phyloP scores from a whole-genome alignment of 1,140 invertebrate genomes.

The Lepeophtheirus salmonis region DNA sequence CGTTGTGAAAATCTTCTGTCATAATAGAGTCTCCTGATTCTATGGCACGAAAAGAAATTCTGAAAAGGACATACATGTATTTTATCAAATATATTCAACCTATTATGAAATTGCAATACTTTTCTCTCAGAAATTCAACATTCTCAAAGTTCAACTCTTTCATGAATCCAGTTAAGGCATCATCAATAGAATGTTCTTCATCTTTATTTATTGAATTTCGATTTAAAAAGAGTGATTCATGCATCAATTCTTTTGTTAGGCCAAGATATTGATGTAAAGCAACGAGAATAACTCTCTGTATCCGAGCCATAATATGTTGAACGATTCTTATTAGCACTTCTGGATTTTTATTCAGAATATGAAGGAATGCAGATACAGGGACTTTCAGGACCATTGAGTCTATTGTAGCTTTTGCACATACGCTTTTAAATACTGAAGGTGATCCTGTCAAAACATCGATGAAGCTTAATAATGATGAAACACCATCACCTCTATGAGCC shows the following conservation, averaged over 20 bases:
- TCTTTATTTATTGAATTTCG: not conserved
- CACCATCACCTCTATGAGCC: conserved; percentile 52
- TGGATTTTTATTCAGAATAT: conserved; percentile 50
- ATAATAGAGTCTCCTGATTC: conserved; percentile 5
- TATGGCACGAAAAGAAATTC: not conserved
- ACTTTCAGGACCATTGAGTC: conserved; percentile 63
- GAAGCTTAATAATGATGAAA: conserved; percentile 87
- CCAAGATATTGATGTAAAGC: conserved; percentile 91
- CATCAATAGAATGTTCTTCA: not conserved
- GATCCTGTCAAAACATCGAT: conserved; percentile 47
- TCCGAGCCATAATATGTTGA: conserved; percentile 90
- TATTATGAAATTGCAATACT: not conserved
- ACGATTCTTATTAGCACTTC: conserved; percentile 88
- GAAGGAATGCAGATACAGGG: conserved; percentile 7
- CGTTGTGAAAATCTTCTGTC: conserved; percentile 16
- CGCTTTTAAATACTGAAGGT: conserved; percentile 81
- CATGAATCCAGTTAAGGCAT: not conserved
- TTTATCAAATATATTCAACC: not conserved
- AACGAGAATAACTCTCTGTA: conserved; percentile 92
- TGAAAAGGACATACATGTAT: not conserved
- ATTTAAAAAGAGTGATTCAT: not conserved
- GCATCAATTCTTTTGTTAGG: conserved; percentile 24
- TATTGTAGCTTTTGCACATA: conserved; percentile 74
- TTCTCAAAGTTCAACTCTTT: not conserved
- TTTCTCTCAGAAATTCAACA: not conserved